A percentile compares a stretch with the other conserved stretches of the same genome.
These are phyloP conservation scores for Cyprinodon diabolis DNA, from an alignment of 2,797 vertebrate species.

Conservation along the genomic window DNA sequence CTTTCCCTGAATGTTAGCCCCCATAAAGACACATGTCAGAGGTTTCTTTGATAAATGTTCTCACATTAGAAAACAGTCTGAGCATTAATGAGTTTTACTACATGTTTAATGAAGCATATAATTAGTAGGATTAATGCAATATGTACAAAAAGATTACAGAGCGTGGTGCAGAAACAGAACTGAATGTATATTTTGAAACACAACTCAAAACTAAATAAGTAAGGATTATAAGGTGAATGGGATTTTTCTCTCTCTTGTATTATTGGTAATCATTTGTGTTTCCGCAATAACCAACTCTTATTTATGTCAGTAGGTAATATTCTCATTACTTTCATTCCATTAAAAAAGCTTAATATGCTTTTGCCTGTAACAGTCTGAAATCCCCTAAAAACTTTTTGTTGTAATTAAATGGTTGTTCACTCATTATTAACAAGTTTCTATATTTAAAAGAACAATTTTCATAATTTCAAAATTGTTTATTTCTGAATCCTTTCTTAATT, in stretches of 20 bases:
- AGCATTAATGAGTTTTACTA: conserved; percentile 22
- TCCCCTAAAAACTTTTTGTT: background rate
- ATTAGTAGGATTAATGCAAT: conserved; percentile 23
- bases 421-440: too few relatives aligned
- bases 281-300: background rate
- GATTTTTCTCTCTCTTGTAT: background rate
- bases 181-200: background rate
- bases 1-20: conserved; percentile 71
- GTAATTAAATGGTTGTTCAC: too few relatives aligned
- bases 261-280: background rate
- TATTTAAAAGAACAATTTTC: too few relatives aligned
- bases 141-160: background rate
- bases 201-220: background rate
- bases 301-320: background rate
- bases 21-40: conserved; percentile 83
- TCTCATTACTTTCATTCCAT: background rate
- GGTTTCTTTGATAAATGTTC: conserved; percentile 69
- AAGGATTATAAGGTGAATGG: background rate
- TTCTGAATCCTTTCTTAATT: too few relatives aligned
- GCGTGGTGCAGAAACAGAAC: background rate
- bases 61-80: conserved; percentile 29
- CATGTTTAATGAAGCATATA: conserved; percentile 30
- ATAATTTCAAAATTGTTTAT: too few relatives aligned
- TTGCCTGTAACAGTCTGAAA: background rate
- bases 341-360: background rate